Conservation (phyloP, 2,113 vertebrate species). For the Scalopus aquaticus region DNA sequence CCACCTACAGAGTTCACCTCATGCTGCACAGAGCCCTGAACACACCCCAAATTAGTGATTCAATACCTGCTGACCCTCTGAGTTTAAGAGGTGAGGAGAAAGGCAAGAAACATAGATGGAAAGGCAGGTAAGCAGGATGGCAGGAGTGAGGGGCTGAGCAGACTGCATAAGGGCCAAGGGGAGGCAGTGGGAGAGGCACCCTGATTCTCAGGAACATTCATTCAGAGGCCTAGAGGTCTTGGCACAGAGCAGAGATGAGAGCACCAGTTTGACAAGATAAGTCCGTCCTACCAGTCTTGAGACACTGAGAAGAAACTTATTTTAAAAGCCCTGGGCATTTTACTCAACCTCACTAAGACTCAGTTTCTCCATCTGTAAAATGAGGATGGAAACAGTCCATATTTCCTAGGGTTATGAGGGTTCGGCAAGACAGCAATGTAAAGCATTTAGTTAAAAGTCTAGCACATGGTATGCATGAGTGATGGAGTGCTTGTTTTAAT, state of each 20-base stretch:
- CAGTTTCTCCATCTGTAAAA: not conserved
- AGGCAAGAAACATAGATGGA: not conserved
- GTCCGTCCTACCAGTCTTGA: not conserved
- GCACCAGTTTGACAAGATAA: not conserved
- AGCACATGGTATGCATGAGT: rapidly evolving
- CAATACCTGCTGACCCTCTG: not conserved
- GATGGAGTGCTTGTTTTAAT: not conserved
- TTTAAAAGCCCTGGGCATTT: not conserved
- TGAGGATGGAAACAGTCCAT: not conserved
- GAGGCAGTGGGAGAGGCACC: not conserved
- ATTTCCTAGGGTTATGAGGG: not conserved
- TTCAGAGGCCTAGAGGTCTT: not conserved
- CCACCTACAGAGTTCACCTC: not conserved
- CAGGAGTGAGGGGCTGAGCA: not conserved
- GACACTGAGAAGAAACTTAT: not conserved
- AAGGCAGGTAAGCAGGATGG: not conserved
- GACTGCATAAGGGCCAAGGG: not conserved
- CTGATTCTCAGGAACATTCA: not conserved
- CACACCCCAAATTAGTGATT: not conserved
- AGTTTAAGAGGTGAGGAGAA: not conserved
- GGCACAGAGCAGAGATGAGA: not conserved
- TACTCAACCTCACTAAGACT: not conserved
- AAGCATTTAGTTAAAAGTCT: not conserved
- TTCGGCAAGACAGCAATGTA: not conserved
- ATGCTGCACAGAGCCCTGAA: not conserved